These are phyloP conservation scores for Seira ritae DNA, from an alignment of 2,888 invertebrate genomes.

Conservation along the genomic window DNA sequence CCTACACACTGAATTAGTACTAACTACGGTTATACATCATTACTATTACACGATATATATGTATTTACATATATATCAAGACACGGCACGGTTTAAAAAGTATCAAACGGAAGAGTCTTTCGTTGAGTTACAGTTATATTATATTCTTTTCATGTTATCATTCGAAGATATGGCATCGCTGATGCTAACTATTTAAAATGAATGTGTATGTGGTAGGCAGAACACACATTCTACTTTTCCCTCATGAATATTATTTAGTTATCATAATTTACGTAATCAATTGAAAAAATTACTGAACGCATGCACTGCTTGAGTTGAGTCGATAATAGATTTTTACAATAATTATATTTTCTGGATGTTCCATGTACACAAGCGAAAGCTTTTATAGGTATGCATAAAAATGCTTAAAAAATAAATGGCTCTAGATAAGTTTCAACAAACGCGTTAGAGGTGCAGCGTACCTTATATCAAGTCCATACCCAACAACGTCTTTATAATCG, in stretches of 20 bases:
- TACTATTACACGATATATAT: too few relatives aligned
- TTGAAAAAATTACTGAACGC: constrained; percentile 32
- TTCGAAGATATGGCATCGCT: neutral
- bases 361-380: neutral
- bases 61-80: constrained; percentile 29
- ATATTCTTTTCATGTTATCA: neutral
- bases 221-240: neutral
- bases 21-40: neutral
- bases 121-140: constrained; percentile 43
- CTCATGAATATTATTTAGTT: too few relatives aligned
- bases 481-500: too few relatives aligned
- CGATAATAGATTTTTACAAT: neutral
- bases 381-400: neutral
- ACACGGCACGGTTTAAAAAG: constrained; percentile 64
- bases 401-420: constrained; percentile 3
- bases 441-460: neutral
- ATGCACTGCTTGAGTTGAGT: too few relatives aligned
- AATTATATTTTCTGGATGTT: too few relatives aligned
- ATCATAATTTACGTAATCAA: neutral
- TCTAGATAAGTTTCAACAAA: neutral
- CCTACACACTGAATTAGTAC: too few relatives aligned
- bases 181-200: neutral
- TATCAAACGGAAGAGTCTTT: constrained; percentile 65
- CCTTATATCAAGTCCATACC: neutral
- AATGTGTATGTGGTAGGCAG: too few relatives aligned